A percentile compares a stretch with the other conserved stretches of the same genome.
Conservation (phyloP, 92 coral and sea anemone species). For the Actinostola sp. region DNA sequence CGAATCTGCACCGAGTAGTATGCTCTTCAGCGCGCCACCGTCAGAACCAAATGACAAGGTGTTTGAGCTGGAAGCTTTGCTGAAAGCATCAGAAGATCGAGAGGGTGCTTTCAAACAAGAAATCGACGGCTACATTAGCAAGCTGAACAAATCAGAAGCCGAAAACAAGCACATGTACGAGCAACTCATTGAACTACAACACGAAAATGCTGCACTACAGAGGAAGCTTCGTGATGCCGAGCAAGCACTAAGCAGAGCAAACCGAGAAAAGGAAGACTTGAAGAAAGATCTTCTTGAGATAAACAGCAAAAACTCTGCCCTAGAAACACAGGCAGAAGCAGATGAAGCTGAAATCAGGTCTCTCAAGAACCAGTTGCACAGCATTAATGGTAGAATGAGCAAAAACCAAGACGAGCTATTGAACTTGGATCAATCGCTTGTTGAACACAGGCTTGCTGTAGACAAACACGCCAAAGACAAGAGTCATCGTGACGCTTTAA, state of each 20-base stretch:
- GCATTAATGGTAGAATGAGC: slow-evolving; percentile 55
- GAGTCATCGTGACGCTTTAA: slow-evolving; percentile 51
- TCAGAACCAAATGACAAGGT: slow-evolving; percentile 58
- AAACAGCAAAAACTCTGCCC: slow-evolving; percentile 45
- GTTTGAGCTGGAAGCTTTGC: slow-evolving; percentile 69
- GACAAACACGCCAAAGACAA: slow-evolving; percentile 66
- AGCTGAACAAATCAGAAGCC: slow-evolving; percentile 53
- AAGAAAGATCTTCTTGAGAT: slow-evolving; percentile 65
- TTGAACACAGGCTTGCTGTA: slow-evolving; percentile 65
- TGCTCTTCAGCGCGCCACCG: slow-evolving; percentile 40
- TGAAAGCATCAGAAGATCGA: slow-evolving; percentile 67
- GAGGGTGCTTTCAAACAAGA: slow-evolving; percentile 73
- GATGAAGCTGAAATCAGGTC: slow-evolving; percentile 66
- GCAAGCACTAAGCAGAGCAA: slow-evolving; percentile 57
- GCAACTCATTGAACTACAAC: slow-evolving; percentile 59
- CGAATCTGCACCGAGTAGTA: slow-evolving; percentile 57
- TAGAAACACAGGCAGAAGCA: slow-evolving; percentile 55
- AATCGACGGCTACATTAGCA: slow-evolving; percentile 41
- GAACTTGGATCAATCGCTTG: slow-evolving; percentile 72
- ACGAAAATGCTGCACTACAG: slow-evolving; percentile 57
- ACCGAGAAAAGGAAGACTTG: slow-evolving; percentile 67
- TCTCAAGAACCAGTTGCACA: slow-evolving; percentile 64
- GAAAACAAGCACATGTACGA: slow-evolving; percentile 63
- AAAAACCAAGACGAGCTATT: slow-evolving; percentile 72
- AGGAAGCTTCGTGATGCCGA: slow-evolving; percentile 69